Percentiles rank a stretch among this genome's conserved stretches.
Conservation (phyloP, 2,797 vertebrate species). For the Schizopygopsis malacanthus region DNA sequence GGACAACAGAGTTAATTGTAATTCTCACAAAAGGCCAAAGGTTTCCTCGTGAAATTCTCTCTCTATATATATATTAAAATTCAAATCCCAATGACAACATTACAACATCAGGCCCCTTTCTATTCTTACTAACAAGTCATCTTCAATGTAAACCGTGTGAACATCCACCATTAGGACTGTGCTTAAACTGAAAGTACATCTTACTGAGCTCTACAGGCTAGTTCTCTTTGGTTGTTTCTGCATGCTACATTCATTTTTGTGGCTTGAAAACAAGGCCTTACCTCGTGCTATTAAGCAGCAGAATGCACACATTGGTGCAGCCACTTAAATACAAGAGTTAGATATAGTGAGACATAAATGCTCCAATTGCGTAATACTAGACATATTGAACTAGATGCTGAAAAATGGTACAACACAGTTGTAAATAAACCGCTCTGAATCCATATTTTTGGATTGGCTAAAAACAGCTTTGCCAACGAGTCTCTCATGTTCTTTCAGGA, state of each 20-base stretch:
- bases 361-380: not conserved
- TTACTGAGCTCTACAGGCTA: constrained; percentile 1
- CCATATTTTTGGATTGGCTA: constrained; percentile 16
- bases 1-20: not conserved
- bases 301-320: constrained; percentile 21
- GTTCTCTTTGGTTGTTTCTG: constrained; percentile 40
- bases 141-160: constrained; percentile 27
- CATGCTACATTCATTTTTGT: constrained; percentile 35
- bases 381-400: constrained; percentile 23
- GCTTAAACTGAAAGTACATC: constrained; percentile 16
- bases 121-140: constrained; percentile 24
- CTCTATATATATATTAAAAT: constrained; percentile 18
- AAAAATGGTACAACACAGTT: constrained; percentile 23
- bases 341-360: not conserved
- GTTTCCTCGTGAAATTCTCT: not conserved
- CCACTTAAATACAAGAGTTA: not conserved
- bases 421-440: constrained; percentile 21
- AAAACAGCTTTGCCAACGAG: not conserved
- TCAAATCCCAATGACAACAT: not conserved
- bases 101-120: not conserved
- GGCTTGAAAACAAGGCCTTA: constrained; percentile 15
- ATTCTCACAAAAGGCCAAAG: constrained; percentile 1
- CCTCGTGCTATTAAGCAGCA: constrained; percentile 9
- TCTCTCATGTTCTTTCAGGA: not conserved
- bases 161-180: constrained; percentile 9